These are phyloP conservation scores for Nasonia giraulti DNA, from an alignment of 1,140 invertebrate genomes.

Conservation along the genomic window DNA sequence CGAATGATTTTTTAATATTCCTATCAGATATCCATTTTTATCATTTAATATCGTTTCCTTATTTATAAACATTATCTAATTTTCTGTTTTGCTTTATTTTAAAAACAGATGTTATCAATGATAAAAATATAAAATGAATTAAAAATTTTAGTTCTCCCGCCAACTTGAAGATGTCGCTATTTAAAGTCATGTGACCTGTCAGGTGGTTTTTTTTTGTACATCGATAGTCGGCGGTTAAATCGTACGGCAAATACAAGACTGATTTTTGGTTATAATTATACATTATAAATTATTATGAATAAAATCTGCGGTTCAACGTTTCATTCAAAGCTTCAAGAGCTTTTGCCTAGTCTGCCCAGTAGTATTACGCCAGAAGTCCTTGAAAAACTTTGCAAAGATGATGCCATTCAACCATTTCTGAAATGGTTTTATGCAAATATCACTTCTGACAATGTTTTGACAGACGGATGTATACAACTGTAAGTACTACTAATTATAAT, in stretches of 20 bases:
- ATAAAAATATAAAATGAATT: neutral
- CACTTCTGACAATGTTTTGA: conserved; percentile 61
- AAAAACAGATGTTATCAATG: neutral
- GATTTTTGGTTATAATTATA: conserved; percentile 19
- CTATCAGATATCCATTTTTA: neutral
- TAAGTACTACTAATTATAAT: conserved; percentile 52
- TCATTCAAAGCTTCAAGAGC: conserved; percentile 60
- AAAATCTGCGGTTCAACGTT: conserved; percentile 49
- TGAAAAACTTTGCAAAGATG: conserved; percentile 57
- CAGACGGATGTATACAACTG: conserved; percentile 63
- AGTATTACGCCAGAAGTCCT: conserved; percentile 57
- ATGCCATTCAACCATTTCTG: conserved; percentile 63
- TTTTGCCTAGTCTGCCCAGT: conserved; percentile 58
- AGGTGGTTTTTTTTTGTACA: neutral
- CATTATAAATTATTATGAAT: conserved; percentile 40
- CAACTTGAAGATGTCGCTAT: conserved; percentile 14
- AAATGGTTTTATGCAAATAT: conserved; percentile 68
- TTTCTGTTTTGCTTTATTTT: neutral
- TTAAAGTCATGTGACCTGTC: neutral
- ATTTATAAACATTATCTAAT: neutral
- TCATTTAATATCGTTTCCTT: neutral
- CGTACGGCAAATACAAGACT: neutral
- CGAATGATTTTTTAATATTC: conserved; percentile 15
- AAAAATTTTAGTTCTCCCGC: conserved; percentile 10
- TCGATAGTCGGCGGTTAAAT: neutral